Percentiles rank a stretch among this genome's conserved stretches.
Conservation (phyloP, 1,140 invertebrate species). For the Catajapyx aquilonaris region DNA sequence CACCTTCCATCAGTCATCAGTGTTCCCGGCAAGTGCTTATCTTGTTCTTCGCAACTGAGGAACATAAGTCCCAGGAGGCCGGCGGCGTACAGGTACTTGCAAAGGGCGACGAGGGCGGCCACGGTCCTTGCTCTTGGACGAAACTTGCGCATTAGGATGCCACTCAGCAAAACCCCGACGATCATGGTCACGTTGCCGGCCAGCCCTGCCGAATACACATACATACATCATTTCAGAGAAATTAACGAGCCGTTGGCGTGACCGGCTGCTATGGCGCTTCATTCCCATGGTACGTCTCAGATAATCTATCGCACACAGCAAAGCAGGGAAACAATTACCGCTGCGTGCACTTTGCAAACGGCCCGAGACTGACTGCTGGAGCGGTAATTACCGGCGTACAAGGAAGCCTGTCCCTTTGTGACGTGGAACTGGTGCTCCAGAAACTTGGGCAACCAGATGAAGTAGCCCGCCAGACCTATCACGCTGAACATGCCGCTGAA, state of each 20-base stretch:
- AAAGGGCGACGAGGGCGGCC: constrained; percentile 2
- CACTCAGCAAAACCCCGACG: constrained; percentile 6
- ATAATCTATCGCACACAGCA: too few relatives aligned
- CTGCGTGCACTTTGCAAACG: too few relatives aligned
- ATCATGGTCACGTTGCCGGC: constrained; percentile 8
- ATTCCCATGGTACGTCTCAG: too few relatives aligned
- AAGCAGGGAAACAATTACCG: too few relatives aligned
- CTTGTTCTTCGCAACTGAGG: constrained; percentile 6
- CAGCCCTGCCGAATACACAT: constrained; percentile 8
- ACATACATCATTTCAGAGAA: too few relatives aligned
- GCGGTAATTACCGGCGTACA: too few relatives aligned
- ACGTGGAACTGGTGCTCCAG: constrained; percentile 12
- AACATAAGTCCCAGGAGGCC: constrained; percentile 7
- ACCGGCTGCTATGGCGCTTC: too few relatives aligned
- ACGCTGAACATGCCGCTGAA: constrained; percentile 8
- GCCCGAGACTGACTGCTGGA: too few relatives aligned
- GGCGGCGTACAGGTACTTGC: constrained; percentile 5
- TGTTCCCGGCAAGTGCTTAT: too few relatives aligned
- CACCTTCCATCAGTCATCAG: too few relatives aligned
- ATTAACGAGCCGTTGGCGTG: too few relatives aligned
- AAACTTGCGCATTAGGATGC: constrained; percentile 7
- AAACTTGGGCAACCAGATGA: constrained; percentile 12
- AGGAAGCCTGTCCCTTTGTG: constrained; percentile 7
- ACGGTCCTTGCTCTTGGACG: constrained; percentile 7
- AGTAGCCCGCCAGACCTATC: constrained; percentile 7